phyloP scores from a whole-genome alignment of 2,888 invertebrate species.

The Elegia similella region DNA sequence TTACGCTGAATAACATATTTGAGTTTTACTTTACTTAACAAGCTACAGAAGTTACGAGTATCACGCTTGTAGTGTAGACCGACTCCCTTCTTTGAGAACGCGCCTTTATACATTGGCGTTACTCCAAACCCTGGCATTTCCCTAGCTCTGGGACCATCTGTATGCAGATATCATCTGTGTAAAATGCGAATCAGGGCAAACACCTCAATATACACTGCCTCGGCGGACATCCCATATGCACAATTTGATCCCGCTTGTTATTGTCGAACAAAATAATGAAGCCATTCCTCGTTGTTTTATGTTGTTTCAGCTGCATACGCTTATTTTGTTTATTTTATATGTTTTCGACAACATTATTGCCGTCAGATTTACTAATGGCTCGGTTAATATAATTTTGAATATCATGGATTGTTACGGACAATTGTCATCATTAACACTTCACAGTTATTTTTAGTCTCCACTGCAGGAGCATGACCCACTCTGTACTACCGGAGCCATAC shows the following conservation, averaged over 20 bases:
- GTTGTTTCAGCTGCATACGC: background rate
- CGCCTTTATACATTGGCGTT: slow-evolving; percentile 35
- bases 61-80: no score
- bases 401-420: no score
- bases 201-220: slow-evolving; percentile 20
- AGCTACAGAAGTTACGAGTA: no score
- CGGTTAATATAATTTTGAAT: no score
- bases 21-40: no score
- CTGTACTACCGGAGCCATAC: no score
- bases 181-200: slow-evolving; percentile 30
- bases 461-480: no score
- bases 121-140: slow-evolving; percentile 38
- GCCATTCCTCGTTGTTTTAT: background rate
- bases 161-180: slow-evolving; percentile 29
- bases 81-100: background rate
- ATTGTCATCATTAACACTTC: no score
- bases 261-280: background rate
- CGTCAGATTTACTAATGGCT: no score
- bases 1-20: no score
- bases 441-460: no score
- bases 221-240: background rate
- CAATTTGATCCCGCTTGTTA: background rate
- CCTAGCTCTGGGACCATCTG: slow-evolving; percentile 26
- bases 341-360: no score
- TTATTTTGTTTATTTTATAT: background rate